These are phyloP conservation scores for Ophiodon elongatus DNA, from an alignment of 2,113 vertebrate species.

Conservation along the genomic window DNA sequence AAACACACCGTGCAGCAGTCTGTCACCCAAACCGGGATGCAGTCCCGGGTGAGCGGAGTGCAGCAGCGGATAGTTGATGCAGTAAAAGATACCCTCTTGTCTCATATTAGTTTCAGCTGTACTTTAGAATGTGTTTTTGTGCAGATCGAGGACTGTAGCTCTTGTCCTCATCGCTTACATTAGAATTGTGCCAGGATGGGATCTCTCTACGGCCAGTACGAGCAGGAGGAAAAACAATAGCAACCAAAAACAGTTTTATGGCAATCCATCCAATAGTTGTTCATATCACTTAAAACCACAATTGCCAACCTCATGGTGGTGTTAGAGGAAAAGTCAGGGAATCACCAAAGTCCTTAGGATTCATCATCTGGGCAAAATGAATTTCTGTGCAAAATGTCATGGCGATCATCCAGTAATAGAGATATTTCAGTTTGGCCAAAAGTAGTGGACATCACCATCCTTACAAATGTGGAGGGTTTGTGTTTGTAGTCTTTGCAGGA, in stretches of 20 bases:
- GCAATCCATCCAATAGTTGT: neutral
- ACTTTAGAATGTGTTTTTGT: neutral
- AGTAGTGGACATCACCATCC: neutral
- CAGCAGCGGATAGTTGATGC: neutral
- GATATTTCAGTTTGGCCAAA: neutral
- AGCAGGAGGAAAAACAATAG: neutral
- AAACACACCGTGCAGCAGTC: neutral
- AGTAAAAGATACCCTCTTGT: neutral
- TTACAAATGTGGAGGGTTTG: neutral
- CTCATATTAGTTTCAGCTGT: neutral
- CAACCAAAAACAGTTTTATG: neutral
- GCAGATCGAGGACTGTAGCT: no score
- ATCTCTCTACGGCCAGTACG: neutral
- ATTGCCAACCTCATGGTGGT: neutral
- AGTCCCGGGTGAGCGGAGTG: neutral
- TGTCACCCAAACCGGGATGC: neutral
- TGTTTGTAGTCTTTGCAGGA: constrained; percentile 9
- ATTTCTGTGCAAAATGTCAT: neutral
- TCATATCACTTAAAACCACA: neutral
- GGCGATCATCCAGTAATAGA: neutral
- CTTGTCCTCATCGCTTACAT: neutral
- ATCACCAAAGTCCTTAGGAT: neutral
- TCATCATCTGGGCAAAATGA: neutral
- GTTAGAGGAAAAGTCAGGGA: neutral
- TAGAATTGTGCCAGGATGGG: neutral